A percentile compares a stretch with the other conserved stretches of the same genome.
phyloP scores from a whole-genome alignment of 2,797 vertebrate species.

The Poeciliopsis infans region DNA sequence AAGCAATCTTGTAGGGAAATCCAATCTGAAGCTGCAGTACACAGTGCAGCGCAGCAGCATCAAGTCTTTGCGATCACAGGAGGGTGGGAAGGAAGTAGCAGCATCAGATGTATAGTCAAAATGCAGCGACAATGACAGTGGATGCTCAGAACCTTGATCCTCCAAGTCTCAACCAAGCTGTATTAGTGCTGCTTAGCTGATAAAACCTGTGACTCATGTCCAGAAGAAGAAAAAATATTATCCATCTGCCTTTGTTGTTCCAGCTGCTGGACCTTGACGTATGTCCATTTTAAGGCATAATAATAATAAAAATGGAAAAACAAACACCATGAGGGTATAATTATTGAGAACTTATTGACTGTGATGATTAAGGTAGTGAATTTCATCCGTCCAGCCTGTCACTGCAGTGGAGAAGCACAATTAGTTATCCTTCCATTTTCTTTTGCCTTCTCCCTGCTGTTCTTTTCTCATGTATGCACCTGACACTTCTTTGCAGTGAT shows the following conservation, averaged over 20 bases:
- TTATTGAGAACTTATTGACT: conserved; percentile 42
- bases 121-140: conserved; percentile 34
- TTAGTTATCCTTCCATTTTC: conserved; percentile 42
- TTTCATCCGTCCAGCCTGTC: conserved; percentile 43
- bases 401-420: conserved; percentile 29
- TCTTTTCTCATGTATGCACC: conserved; percentile 24
- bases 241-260: conserved; percentile 13
- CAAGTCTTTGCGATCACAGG: conserved; percentile 49
- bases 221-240: conserved; percentile 4
- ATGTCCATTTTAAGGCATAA: conserved; percentile 32
- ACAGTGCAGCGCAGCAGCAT: conserved; percentile 54
- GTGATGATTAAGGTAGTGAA: conserved; percentile 44
- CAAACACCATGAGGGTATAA: conserved; percentile 22
- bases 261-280: conserved; percentile 39
- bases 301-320: too few relatives aligned
- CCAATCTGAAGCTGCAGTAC: conserved; percentile 55
- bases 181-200: conserved; percentile 31
- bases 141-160: conserved; percentile 47
- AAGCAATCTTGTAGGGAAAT: conserved; percentile 63
- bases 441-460: conserved; percentile 17
- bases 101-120: conserved; percentile 51
- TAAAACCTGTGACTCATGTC: conserved; percentile 37
- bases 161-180: conserved; percentile 28
- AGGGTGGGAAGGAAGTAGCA: conserved; percentile 26
- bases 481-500: conserved; percentile 45